Evolutionary conservation across 2,797 vertebrate species (phyloP), one percentile per base, ranked within the genome.

Genomic region (Oreochromis mossambicus): DNA sequence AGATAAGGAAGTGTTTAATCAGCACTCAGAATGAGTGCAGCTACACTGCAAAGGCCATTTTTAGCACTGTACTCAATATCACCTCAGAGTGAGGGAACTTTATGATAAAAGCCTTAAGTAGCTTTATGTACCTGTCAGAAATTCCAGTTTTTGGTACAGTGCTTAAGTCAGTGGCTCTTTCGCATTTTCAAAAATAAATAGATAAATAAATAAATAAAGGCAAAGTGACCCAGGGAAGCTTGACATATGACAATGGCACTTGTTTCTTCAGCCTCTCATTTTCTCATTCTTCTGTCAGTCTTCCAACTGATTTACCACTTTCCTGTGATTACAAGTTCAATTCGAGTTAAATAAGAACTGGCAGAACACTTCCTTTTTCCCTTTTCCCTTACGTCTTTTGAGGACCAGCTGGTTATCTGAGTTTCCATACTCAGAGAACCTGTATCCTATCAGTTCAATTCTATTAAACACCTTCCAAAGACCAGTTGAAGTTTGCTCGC

Each of bases 331-430:
- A 89, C 91, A 82, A 83, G 78, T 89, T 92, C 83, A 88, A 91
- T 92, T 87, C 83, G 50, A 89, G 52, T 83, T 81, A 84, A 88
- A 90, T 89, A 78, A 86, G 75, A 86, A 80, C 56, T 76, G 79
- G 54, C 84, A 77, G 58, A 89, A 43, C 79, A 54, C 76, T 85
- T 63, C 78, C 29, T 90, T 88, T 85, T 86, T 88, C 85, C 81
- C 73, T 38, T 75, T 83, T 86, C 24, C 41, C 54, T 82, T 83
- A 8, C 43, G 83, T 52, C 61, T 79, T 88, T 87, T 85, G 75
- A 80, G 81, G 70, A 91, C 92, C 88, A 77, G 78, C 84, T 91
- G 87, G 92, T 94, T 96, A 96, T 96, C 94, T 77, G 83, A 52
- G 84, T 83, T 83, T 76, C 87, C 90, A 87, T 87, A 89, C 79